Base-by-base conservation (phyloP, 2,888 invertebrate genomes). In the Meandrusa payeni region DNA sequence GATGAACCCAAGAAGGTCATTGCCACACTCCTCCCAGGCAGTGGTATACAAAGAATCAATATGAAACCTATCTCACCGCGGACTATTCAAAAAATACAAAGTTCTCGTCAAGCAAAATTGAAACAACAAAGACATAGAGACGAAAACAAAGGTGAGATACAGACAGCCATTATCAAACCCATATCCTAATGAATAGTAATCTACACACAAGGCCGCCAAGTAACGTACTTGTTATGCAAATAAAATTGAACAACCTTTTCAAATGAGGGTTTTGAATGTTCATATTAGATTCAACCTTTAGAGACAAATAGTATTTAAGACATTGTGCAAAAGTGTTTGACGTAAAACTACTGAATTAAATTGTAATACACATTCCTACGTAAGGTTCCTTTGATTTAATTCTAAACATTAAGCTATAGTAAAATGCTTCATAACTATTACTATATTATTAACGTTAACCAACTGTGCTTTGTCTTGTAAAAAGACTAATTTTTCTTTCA, bases 11-110 rank as follows among this genome's bases (percentile, higher is more conserved):
- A 69, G 47, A 71, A 73, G 52, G 86, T 86, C 1, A 59, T 81
- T 28, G 69, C 88, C 0, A 59, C 80, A 0, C 51, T 88, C 34
- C 54, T 88, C 10, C 85, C 83, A 0, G 88, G 88, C 3, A 86
- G 83, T 52, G 86, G 88, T 2, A 59, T 88, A 13, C 88, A 88
- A 42, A 76, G 69, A 48, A 72, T 86, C 2, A 65, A 72, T 4
- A 58, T 85, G 5, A 71, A 77, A 56, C 82, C 87, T 1, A 64
- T 87, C 26, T 55, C 76, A 2, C 59, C 71, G 1, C 58, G 64
- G 1, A 60, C 68, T 13, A 65, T 70, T 3, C 75, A 76, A 46
- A 66, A 69, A 2, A 50, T 76, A 28, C 71, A 74, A 41, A 62
- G 56, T 33, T 64, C 70, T 26, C 60, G 73, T 43, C 73, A 75